Base-by-base conservation (phyloP, 1,140 invertebrate genomes). In the Micrasema longulum region DNA sequence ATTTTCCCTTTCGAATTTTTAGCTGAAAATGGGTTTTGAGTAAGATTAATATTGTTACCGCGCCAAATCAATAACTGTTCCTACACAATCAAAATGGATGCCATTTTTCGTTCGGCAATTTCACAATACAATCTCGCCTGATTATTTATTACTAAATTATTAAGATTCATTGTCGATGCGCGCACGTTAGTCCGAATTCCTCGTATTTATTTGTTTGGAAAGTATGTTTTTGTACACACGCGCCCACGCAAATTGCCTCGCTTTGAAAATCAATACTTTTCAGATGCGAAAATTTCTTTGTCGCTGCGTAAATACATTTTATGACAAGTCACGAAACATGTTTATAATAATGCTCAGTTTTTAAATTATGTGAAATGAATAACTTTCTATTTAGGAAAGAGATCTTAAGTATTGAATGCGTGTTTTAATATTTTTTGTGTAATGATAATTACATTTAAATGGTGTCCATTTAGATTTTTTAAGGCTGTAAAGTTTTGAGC, bases 1-100 rank as follows among this genome's bases (percentile, higher is more conserved):
- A 20, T 47, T 5, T 64, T 48, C 31, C 35, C 14, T 18, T 11
- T 48, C 16, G 20, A 16, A 36, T 52, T 38, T 18, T 16, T 22
- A 14, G 10, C 2, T 10, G 11, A 38, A 35, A 35, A 26, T 52
- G 48, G 47, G 64, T 66, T 52, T 36, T 53, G 35, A 11, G 23
- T 16, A 50, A 22, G 16, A 26, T 52, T 69, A 20, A 60, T 60
- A 68, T 47, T 69, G 53, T 69, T 69, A 62, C 67, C 67, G 67
- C 67, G 67, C 53, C 60, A 69, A 69, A 69, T 69, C 67, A 62
- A 69, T 69, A 69, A 45, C 67, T 69, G 55, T 47, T 62, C 53
- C 35, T 48, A 38, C 31, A 52, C 50, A 64, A 52, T 71, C 60
- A 71, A 71, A 71, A 71, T 71, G 57, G 69, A 71, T 71, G 67